Base-by-base conservation (phyloP, 2,113 vertebrate genomes). In the Erythrolamprus reginae region DNA sequence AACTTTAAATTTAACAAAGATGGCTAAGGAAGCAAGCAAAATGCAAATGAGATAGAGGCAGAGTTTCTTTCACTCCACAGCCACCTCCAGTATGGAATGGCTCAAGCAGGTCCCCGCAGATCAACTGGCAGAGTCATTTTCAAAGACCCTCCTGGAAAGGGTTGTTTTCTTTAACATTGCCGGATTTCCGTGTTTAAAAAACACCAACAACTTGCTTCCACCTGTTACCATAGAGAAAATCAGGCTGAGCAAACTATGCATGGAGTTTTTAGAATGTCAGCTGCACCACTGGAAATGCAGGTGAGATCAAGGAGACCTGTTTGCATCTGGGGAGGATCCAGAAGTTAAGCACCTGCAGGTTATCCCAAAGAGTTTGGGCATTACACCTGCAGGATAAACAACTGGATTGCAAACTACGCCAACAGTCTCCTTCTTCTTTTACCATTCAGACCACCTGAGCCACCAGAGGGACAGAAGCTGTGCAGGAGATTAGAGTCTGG, bases 181-280 rank as follows among this genome's bases (percentile, higher is more conserved):
- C 5, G 2, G n/a, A 77, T 38, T 33, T 19, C 48, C 26, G 12
- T 87, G 0, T 48, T 48, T 55, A 92, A 87, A 2, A 90, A 89
- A 88, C 88, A 91, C 91, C 88, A 91, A 65, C 1, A 88, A 0
- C 0, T 21, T 48, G 86, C 10, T 93, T 89, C 89, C 88, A 19
- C 93, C 51, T 82, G 65, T 87, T 89, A 90, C 0, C 9, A 1
- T 42, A 85, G 15, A 38, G 0, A 26, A 91, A 88, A 92, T 87
- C 3, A 86, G 91, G 42, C 26, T 1, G 19, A 52, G 48, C 42
- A 85, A 48, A 91, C 77, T 58, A 89, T 51, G 51, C 51, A 45
- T 47, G 42, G 85, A 86, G 84, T 93, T n/a, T 91, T 77, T 42
- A 93, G 93, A 70, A 3, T 70, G 89, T 21, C 92, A 91, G 89